Evolutionary conservation across 2,113 vertebrate species (phyloP).

Genomic region (Leptosomus discolor): DNA sequence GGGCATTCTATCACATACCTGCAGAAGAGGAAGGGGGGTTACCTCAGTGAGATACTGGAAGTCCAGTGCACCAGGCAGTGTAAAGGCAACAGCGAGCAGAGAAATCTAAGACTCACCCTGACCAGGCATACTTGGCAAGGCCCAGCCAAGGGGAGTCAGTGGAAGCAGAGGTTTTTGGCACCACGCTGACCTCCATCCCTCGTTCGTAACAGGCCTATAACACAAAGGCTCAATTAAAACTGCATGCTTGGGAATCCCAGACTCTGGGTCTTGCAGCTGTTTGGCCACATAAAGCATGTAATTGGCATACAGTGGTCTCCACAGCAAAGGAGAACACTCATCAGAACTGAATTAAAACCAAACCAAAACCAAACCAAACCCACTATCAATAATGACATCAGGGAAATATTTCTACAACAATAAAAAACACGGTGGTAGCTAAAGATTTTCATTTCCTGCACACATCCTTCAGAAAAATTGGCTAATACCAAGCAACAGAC

Average conservation of each 20-base stretch:
- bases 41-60: neutral
- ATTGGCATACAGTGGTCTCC: neutral
- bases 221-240: neutral
- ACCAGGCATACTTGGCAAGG: slow-evolving; percentile 97
- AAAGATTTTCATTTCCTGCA: neutral
- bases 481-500: neutral
- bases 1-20: slow-evolving; percentile 98
- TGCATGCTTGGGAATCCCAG: neutral
- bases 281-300: neutral
- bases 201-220: slow-evolving; percentile 92
- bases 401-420: neutral
- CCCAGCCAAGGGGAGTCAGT: slow-evolving; percentile 98
- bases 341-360: neutral
- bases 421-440: neutral
- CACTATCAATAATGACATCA: neutral
- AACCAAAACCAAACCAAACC: neutral
- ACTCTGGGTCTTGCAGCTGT: neutral
- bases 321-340: neutral
- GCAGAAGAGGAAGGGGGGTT: neutral
- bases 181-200: slow-evolving; percentile 94
- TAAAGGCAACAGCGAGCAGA: neutral
- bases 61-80: neutral
- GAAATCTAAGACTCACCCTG: slow-evolving; percentile 83
- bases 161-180: slow-evolving; percentile 98
- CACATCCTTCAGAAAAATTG: neutral